Evolutionary conservation across 2,797 vertebrate species (phyloP), one percentile per base, ranked within the genome.

Genomic region (Enteromius thamalakanensis): DNA sequence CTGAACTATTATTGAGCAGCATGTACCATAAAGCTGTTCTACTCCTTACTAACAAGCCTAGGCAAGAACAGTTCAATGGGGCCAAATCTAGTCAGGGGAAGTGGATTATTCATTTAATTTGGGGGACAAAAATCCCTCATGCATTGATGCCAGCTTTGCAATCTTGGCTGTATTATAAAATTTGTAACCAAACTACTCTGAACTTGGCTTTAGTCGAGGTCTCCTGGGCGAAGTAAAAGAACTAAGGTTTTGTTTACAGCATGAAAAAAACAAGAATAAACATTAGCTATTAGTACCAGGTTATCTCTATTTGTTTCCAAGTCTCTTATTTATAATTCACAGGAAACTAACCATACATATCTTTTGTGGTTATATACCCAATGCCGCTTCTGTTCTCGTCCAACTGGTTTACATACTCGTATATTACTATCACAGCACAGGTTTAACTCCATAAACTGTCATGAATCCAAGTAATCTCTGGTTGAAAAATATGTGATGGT

Each of bases 171-270:
- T 21, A 17, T 34, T 72, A 62, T 49, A 49, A 5, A 11, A 51
- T 21, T 2, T 51, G 40, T 10, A 65, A 74, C 58, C 42, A 49
- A 79, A 81, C 64, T 29, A 64, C 45, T 64, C 29, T 37, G 8
- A 64, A 49, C 8, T 51, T 64, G 69, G 58, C 58, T 81, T 26
- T 17, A 23, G 37, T 76, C n/a, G 10, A 45, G 17, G 34, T 29
- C 67, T 58, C 19, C 23, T 40, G 37, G 37, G 51, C 1, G 42
- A 70, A 42, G 23, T 21, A 34, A 34, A 79, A 11, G 12, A 49
- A 65, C 2, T 78, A 10, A 72, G 5, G 69, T 32, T 72, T 62
- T 51, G 79, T 81, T 81, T 34, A 10, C 21, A 76, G 19, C 55
- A 76, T 17, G 3, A 58, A 58, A 53, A 23, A 37, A 55, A 42